Evolutionary conservation across 2,113 vertebrate species (phyloP).

Genomic region (Pseudonaja textilis): DNA sequence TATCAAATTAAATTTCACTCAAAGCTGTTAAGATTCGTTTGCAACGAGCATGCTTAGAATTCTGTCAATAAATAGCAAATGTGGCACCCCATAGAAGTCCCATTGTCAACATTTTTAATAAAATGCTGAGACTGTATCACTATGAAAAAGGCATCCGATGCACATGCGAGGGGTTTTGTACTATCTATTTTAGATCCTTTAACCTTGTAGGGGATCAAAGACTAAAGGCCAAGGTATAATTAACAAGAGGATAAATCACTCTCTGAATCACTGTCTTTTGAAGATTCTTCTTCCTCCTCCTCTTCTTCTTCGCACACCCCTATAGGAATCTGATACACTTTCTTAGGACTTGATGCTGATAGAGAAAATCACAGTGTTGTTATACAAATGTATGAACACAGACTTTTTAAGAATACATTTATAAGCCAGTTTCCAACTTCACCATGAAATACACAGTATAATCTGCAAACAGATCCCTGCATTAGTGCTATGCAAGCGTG

Average conservation of each 20-base stretch:
- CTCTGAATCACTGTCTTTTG: conserved; percentile 48
- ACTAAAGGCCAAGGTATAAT: not conserved
- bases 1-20: not conserved
- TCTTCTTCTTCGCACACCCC: conserved; percentile 15
- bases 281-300: not conserved
- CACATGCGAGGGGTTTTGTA: not conserved
- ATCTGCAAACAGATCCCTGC: not conserved
- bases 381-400: not conserved
- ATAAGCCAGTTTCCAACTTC: not conserved
- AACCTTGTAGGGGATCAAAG: not conserved
- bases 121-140: not conserved
- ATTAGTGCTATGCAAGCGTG: not conserved
- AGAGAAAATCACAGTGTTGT: not conserved
- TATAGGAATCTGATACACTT: not conserved
- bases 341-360: conserved; percentile 27
- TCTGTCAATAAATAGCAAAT: not conserved
- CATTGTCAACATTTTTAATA: not conserved
- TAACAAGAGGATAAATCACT: conserved; percentile 51
- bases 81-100: too few species aligned
- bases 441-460: not conserved
- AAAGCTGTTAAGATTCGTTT: not conserved
- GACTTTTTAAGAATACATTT: not conserved
- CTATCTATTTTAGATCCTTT: not conserved
- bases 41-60: not conserved
- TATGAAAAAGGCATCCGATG: not conserved